phyloP scores from a whole-genome alignment of 2,113 vertebrate species.

The Coreoperca whiteheadi region DNA sequence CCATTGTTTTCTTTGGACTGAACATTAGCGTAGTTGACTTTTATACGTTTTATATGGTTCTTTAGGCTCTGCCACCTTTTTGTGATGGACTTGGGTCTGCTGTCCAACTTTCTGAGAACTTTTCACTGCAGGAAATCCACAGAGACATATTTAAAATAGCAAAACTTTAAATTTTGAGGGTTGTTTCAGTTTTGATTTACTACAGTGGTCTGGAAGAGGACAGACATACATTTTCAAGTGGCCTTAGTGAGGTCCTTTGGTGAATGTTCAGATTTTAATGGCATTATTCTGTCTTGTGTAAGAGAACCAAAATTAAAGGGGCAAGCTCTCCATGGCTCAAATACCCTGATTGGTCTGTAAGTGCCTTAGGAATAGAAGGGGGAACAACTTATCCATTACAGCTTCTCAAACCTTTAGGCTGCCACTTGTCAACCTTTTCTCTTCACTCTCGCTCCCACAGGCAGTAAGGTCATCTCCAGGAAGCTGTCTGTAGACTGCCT shows the following conservation, averaged over 20 bases:
- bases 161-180: not conserved
- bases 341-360: not conserved
- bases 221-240: not conserved
- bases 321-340: not conserved
- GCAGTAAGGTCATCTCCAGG: conserved; percentile 88
- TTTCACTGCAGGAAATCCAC: not conserved
- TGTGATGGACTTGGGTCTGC: not conserved
- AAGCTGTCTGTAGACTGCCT: conserved; percentile 84
- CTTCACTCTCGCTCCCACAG: conserved; percentile 63
- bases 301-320: not conserved
- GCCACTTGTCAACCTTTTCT: not conserved
- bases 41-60: not conserved
- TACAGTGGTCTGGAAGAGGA: not conserved
- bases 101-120: not conserved
- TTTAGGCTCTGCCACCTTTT: not conserved
- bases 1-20: not conserved
- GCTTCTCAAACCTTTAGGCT: not conserved
- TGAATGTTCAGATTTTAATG: not conserved
- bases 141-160: not conserved
- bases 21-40: not conserved
- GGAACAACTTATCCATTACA: not conserved
- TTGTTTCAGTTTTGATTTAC: not conserved
- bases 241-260: not conserved
- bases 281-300: not conserved
- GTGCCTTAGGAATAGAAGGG: not conserved